Conservation (phyloP, 2,888 invertebrate species). For the Dasysyrphus tricinctus region DNA sequence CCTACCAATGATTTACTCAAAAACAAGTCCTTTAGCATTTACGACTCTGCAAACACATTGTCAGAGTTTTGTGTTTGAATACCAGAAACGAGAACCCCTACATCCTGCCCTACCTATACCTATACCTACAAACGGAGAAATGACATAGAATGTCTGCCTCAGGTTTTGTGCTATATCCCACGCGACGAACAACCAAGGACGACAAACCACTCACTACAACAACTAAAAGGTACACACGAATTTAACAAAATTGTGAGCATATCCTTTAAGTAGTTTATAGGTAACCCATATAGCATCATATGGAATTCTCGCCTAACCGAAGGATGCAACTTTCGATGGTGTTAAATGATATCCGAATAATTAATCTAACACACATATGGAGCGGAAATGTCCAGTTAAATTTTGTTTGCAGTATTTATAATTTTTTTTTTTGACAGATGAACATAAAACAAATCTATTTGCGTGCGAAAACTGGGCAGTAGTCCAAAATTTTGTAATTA, state of each 20-base stretch:
- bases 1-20: slow-evolving; percentile 57
- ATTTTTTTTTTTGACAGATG: slow-evolving; percentile 24
- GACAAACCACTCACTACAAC: slow-evolving; percentile 4
- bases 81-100: not conserved
- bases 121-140: not conserved
- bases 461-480: slow-evolving; percentile 15
- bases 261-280: slow-evolving; percentile 27
- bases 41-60: slow-evolving; percentile 44
- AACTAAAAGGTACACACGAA: slow-evolving; percentile 26
- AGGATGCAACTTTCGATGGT: slow-evolving; percentile 74
- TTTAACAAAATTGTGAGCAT: slow-evolving; percentile 34
- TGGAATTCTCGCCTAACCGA: not conserved
- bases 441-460: slow-evolving; percentile 28
- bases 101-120: not conserved
- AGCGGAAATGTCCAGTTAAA: slow-evolving; percentile 54
- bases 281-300: not conserved
- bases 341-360: slow-evolving; percentile 73
- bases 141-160: not conserved
- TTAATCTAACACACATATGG: slow-evolving; percentile 70
- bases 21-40: slow-evolving; percentile 47
- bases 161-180: slow-evolving; percentile 36
- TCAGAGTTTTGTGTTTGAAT: slow-evolving; percentile 19
- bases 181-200: slow-evolving; percentile 17
- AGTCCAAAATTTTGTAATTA: not conserved
- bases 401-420: slow-evolving; percentile 47